Base-by-base conservation (phyloP, 2,797 vertebrate species). In the Sciaenops ocellatus region DNA sequence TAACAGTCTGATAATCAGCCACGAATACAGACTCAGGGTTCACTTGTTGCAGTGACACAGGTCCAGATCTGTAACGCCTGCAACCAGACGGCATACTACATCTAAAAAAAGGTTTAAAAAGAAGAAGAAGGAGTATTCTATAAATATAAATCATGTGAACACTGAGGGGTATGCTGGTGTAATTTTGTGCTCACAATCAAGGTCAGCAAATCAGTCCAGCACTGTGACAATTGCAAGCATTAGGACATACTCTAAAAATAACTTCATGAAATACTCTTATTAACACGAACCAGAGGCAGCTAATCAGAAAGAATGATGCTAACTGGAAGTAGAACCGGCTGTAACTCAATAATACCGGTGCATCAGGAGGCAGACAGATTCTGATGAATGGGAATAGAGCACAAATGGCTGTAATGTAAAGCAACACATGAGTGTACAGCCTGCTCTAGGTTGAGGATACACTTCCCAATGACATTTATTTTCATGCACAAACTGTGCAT, bases 21-120 rank as follows among this genome's bases (percentile, higher is more conserved):
- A 54, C 0, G 3, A 15, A 22, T 52, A 5, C 30, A 55, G 59
- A 64, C 26, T 38, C 6, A 41, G 20, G 34, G 64, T 57, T 88
- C 86, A 91, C 90, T 90, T 93, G 90, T 93, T 91, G 87, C 83
- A 81, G 77, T 34, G 61, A 59, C 51, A 17, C 71, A 22, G 16
- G 38, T 78, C 42, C 44, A 46, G 50, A 30, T 87, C 79, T 73
- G 50, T 15, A 69, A 16, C 48, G 34, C 9, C 30, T 38, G 20
- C 1, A 5, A 18, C 6, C 44, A 57, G 30, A 2, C 10, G 0
- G 8, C 1, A 34, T 3, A 16, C 30, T 20, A 20, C 20, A 66
- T 47, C 16, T 54, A 15, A 22, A 22, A 22, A 57, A 26, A 11
- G n/a, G 4, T 42, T 16, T 4, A 3, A 24, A 16, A 16, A 7